Conservation (phyloP, 2,797 vertebrate species). For the Thalassophryne amazonica region DNA sequence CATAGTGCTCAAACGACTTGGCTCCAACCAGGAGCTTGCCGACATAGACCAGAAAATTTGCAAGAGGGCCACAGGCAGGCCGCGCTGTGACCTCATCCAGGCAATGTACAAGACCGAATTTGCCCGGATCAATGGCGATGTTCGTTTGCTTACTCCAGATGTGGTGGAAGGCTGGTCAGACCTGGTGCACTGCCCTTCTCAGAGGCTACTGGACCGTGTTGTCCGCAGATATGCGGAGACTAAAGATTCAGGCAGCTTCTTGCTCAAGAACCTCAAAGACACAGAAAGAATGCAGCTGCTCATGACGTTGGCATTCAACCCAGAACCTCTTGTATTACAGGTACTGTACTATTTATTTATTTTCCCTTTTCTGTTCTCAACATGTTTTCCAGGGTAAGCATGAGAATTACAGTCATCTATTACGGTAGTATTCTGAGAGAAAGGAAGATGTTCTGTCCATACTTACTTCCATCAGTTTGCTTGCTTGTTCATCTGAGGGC, state of each 20-base stretch:
- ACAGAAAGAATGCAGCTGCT: constrained; percentile 97
- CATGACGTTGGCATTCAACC: constrained; percentile 94
- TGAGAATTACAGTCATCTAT: too few species aligned
- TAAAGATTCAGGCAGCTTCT: constrained; percentile 97
- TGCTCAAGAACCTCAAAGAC: constrained; percentile 97
- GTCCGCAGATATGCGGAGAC: constrained; percentile 97
- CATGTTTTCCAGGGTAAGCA: constrained; percentile 6
- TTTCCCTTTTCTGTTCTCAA: not conserved
- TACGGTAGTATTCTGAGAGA: too few species aligned
- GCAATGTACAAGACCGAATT: constrained; percentile 97
- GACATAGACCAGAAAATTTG: constrained; percentile 98
- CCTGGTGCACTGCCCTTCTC: constrained; percentile 97
- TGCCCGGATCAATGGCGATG: constrained; percentile 93
- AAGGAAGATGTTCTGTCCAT: too few species aligned
- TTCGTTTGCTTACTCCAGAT: constrained; percentile 95
- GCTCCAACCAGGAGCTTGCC: constrained; percentile 93
- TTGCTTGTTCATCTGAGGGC: too few species aligned
- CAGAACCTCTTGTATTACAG: constrained; percentile 91
- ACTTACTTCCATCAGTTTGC: too few species aligned
- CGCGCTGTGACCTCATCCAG: constrained; percentile 93
- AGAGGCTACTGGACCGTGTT: constrained; percentile 94
- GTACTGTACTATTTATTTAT: constrained; percentile 60
- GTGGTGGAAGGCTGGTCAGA: constrained; percentile 99
- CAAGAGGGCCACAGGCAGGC: constrained; percentile 92
- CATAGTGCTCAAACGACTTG: constrained; percentile 93